Percentiles rank a stretch among this genome's conserved stretches.
These are phyloP conservation scores for Pyrgilauda ruficollis DNA, from an alignment of 2,113 vertebrate species.

Conservation along the genomic window DNA sequence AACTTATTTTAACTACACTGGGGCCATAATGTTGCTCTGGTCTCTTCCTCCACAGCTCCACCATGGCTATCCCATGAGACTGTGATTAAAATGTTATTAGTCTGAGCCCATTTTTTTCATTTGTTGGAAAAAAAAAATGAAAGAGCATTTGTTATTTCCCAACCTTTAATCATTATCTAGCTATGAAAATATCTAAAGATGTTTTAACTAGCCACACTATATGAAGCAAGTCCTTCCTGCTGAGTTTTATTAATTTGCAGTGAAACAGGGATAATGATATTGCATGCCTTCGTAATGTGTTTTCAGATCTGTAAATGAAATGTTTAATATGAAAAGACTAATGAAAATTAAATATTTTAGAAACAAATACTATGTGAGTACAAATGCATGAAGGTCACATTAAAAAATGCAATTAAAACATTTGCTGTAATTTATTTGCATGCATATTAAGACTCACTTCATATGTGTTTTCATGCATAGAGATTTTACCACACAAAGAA, in stretches of 20 bases:
- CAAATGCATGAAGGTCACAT: background rate
- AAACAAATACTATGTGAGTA: background rate
- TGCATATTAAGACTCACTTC: background rate
- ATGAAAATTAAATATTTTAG: background rate
- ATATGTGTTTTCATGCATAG: background rate
- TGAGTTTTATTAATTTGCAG: conserved; percentile 10
- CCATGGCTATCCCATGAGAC: background rate
- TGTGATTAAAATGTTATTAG: background rate
- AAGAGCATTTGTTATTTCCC: background rate
- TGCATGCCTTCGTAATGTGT: background rate
- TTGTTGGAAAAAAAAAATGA: background rate
- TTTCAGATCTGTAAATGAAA: background rate
- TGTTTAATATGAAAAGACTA: background rate
- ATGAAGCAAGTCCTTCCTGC: background rate
- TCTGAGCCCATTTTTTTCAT: background rate
- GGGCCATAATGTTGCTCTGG: background rate
- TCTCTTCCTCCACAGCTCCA: background rate
- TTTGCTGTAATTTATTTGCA: background rate
- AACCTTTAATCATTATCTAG: background rate
- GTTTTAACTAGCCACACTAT: background rate
- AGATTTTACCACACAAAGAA: background rate
- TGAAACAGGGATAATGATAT: background rate
- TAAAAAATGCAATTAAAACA: background rate
- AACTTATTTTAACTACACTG: background rate
- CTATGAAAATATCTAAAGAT: background rate